Conservation (phyloP, 2,113 vertebrate genomes). For the Lanius ludovicianus region DNA sequence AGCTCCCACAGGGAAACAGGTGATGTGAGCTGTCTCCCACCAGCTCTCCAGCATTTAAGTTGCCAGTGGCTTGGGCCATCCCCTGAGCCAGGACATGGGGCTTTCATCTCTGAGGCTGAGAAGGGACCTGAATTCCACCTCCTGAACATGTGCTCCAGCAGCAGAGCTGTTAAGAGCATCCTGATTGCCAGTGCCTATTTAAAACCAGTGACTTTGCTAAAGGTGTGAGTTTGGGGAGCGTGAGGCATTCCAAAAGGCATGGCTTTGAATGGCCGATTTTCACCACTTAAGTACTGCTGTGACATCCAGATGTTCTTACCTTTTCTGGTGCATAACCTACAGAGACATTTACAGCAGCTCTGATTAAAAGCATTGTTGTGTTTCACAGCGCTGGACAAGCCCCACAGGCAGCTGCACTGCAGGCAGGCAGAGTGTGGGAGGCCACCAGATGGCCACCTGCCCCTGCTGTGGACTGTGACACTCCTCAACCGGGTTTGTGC, state of each 20-base stretch:
- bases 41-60: not conserved
- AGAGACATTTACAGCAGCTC: not conserved
- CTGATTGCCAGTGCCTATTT: fast-evolving
- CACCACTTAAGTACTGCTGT: not conserved
- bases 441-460: not conserved
- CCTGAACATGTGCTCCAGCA: fast-evolving
- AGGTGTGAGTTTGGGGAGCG: not conserved
- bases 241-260: not conserved
- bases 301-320: not conserved
- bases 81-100: not conserved
- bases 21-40: not conserved
- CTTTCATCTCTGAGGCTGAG: not conserved
- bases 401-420: not conserved
- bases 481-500: fast-evolving
- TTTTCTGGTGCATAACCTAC: not conserved
- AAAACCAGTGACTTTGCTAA: not conserved
- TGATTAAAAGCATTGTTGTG: no score
- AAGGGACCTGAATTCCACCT: not conserved
- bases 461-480: not conserved
- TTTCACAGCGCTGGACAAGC: not conserved
- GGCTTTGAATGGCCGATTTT: not conserved
- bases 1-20: not conserved
- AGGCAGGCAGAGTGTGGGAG: not conserved
- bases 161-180: fast-evolving
- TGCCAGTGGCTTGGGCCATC: fast-evolving